Conservation (phyloP, 92 coral and sea anemone genomes). For the Porites lobata region DNA sequence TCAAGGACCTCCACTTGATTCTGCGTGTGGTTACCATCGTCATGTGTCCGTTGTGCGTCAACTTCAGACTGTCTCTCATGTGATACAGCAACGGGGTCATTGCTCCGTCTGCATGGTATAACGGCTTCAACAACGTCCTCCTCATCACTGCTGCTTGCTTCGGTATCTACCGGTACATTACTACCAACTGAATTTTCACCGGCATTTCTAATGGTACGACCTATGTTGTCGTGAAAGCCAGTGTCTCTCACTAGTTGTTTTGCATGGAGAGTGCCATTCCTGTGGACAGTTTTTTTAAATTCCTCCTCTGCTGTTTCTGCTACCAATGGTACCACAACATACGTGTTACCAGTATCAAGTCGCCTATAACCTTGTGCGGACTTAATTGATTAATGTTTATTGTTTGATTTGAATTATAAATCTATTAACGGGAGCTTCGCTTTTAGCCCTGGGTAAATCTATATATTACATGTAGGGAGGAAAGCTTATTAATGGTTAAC, state of each 20-base stretch:
- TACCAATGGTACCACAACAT: too few species aligned
- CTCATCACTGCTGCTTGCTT: slow-evolving; percentile 7
- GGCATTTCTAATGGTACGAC: neutral
- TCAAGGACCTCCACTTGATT: neutral
- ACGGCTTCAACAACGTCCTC: slow-evolving; percentile 42
- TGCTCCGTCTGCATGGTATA: slow-evolving; percentile 42
- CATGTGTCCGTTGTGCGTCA: slow-evolving; percentile 4
- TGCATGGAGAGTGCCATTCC: neutral
- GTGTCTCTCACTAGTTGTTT: neutral
- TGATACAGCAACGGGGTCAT: slow-evolving; percentile 27
- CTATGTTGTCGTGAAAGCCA: neutral
- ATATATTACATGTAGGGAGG: too few species aligned
- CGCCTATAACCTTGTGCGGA: too few species aligned
- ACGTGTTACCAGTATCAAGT: too few species aligned
- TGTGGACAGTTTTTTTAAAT: neutral
- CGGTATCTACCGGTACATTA: neutral
- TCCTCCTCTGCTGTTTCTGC: too few species aligned
- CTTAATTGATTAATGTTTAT: too few species aligned
- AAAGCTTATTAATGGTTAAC: too few species aligned
- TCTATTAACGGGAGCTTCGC: too few species aligned
- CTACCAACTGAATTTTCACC: neutral
- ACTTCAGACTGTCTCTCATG: slow-evolving; percentile 22
- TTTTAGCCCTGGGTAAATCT: too few species aligned
- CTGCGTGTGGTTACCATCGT: neutral
- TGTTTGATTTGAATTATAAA: too few species aligned